Base-by-base conservation (phyloP, 2,888 invertebrate genomes). In the Pinctada fucata region DNA sequence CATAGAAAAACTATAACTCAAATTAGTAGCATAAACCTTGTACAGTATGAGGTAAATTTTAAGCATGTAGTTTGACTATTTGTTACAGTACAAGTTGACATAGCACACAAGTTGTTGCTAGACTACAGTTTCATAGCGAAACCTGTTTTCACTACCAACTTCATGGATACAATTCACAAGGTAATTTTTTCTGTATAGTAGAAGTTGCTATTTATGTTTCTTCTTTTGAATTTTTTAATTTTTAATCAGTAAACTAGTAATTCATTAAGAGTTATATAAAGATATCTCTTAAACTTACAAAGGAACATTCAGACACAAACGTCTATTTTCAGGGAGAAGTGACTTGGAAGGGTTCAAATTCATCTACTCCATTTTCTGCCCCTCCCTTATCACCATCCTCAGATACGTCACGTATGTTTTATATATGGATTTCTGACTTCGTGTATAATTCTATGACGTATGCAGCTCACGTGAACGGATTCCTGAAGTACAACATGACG, bases 391-490 rank as follows among this genome's bases (percentile, higher is more conserved):
- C 69, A 3, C 51, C n/a, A 48, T 63, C 16, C 47, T 2, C 52
- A 1, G 75, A 75, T 16, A 75, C 75, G 13, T 63, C 58, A 16
- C 68, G 75, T 47, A 75, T 75, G 75, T 66, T 75, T 65, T 75
- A 75, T 58, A 16, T 75, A 3, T 75, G 75, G 75, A 47, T 75
- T 8, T 75, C 75, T 2, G 75, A 75, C 48, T 75, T n/a, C 16
- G 6, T 75, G 16, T 69, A 69, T 52, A 75, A 75, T 49, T 58
- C 69, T 3, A 63, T 75, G 49, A 13, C 69, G 3, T 75, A 75
- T 47, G 58, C 65, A 31, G 69, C 75, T n/a, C 69, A 69, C 48
- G 45, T 58, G 48, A 47, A 75, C 49, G 49, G 66, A 6, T n/a
- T 68, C 47, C 50, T 75, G 3, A 47, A 52, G 8, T 75, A 75